These are phyloP conservation scores for Thera obeliscata DNA, from an alignment of 2,888 invertebrate genomes.

Conservation along the genomic window DNA sequence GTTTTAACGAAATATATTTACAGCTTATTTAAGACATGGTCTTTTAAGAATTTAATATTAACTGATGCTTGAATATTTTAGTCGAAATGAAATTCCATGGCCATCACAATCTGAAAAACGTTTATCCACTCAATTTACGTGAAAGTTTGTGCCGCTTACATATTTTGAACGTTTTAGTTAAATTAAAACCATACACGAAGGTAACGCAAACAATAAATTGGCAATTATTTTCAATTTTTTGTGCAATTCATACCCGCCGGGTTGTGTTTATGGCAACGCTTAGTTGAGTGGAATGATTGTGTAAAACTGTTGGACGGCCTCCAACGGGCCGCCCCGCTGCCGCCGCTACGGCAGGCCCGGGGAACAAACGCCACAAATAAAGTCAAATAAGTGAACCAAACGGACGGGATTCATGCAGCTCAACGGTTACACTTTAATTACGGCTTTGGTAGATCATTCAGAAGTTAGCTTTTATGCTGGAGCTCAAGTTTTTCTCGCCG, in stretches of 20 bases:
- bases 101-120: constrained; percentile 31
- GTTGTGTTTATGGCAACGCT: constrained; percentile 83
- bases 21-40: constrained; percentile 21
- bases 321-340: constrained; percentile 58
- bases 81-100: constrained; percentile 31
- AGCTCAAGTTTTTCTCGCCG: too few species aligned
- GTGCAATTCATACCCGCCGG: constrained; percentile 81
- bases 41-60: too few species aligned
- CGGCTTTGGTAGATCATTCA: neutral
- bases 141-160: constrained; percentile 18
- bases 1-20: constrained; percentile 34
- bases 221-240: constrained; percentile 81
- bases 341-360: constrained; percentile 40
- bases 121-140: constrained; percentile 32
- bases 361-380: constrained; percentile 80
- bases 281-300: constrained; percentile 85
- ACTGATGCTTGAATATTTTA: constrained; percentile 22
- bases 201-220: constrained; percentile 68
- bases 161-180: constrained; percentile 29
- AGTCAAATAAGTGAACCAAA: constrained; percentile 78
- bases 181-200: constrained; percentile 65
- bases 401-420: constrained; percentile 47
- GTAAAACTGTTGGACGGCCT: constrained; percentile 81
- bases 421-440: constrained; percentile 7
- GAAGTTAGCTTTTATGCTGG: neutral